These are phyloP conservation scores for Standfussiana lucernea DNA, from an alignment of 2,888 invertebrate genomes.

Conservation along the genomic window DNA sequence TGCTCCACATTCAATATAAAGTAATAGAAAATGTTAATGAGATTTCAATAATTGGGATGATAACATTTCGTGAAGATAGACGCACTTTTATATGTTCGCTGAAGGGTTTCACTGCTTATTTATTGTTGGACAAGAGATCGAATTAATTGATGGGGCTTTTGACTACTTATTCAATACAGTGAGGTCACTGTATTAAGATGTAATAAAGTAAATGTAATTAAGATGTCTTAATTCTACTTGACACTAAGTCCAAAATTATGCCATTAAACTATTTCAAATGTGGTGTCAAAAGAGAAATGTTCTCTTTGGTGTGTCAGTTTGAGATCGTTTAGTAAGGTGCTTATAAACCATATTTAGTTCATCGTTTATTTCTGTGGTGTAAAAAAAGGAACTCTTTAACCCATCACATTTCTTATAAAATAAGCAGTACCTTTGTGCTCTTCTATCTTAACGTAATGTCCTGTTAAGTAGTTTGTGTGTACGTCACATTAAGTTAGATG, in stretches of 20 bases:
- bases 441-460: too few species aligned
- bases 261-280: not conserved
- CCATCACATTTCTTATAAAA: too few species aligned
- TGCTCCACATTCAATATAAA: not conserved
- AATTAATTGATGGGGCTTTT: conserved; percentile 11
- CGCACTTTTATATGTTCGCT: too few species aligned
- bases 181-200: too few species aligned
- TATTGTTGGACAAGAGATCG: not conserved
- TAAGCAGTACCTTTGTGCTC: too few species aligned
- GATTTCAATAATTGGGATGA: too few species aligned
- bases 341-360: not conserved
- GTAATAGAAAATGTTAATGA: not conserved
- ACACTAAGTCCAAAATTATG: not conserved
- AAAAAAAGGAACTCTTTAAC: too few species aligned
- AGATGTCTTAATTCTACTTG: conserved; percentile 22
- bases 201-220: too few species aligned
- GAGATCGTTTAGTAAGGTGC: not conserved
- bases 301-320: not conserved
- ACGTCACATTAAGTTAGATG: not conserved
- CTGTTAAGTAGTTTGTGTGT: too few species aligned
- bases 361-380: not conserved
- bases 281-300: not conserved
- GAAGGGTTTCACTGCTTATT: not conserved
- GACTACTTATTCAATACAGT: conserved; percentile 4
- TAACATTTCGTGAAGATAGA: not conserved